Evolutionary conservation across 2,888 invertebrate genomes (phyloP).

Genomic region (Chalcosyrphus nemorum): DNA sequence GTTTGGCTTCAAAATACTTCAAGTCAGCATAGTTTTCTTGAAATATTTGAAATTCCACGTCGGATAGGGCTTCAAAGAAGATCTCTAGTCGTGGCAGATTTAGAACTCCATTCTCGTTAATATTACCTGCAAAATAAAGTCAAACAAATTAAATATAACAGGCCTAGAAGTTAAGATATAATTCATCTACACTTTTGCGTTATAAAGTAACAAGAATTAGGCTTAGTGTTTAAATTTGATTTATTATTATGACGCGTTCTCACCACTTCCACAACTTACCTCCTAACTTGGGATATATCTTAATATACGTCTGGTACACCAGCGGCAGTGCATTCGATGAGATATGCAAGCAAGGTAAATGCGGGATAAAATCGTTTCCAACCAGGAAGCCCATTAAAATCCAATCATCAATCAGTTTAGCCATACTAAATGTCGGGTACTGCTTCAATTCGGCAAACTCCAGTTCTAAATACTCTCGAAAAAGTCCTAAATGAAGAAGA

Average conservation of each 20-base stretch:
- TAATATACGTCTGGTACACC: constrained; percentile 94
- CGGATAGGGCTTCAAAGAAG: constrained; percentile 89
- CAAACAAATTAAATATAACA: too few relatives aligned
- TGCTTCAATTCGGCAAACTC: constrained; percentile 89
- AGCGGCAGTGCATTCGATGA: constrained; percentile 93
- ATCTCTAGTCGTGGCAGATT: constrained; percentile 92
- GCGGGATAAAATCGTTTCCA: constrained; percentile 99
- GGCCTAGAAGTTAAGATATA: too few relatives aligned
- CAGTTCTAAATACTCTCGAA: constrained; percentile 95
- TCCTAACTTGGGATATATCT: constrained; percentile 91
- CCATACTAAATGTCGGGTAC: constrained; percentile 90
- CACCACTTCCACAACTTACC: constrained; percentile 84
- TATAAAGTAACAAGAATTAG: too few relatives aligned
- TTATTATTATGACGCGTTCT: too few relatives aligned
- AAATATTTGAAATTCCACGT: constrained; percentile 89
- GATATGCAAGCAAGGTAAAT: constrained; percentile 97
- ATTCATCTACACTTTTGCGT: too few relatives aligned
- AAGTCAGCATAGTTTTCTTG: constrained; percentile 90
- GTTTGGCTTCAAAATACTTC: constrained; percentile 91
- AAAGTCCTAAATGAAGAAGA: constrained; percentile 93
- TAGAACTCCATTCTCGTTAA: constrained; percentile 94
- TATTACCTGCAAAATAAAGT: constrained; percentile 87
- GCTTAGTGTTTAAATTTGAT: too few relatives aligned
- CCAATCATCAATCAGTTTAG: constrained; percentile 98
- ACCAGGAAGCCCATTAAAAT: constrained; percentile 98